Conservation (phyloP, 2,797 vertebrate species). For the Gila robusta region DNA sequence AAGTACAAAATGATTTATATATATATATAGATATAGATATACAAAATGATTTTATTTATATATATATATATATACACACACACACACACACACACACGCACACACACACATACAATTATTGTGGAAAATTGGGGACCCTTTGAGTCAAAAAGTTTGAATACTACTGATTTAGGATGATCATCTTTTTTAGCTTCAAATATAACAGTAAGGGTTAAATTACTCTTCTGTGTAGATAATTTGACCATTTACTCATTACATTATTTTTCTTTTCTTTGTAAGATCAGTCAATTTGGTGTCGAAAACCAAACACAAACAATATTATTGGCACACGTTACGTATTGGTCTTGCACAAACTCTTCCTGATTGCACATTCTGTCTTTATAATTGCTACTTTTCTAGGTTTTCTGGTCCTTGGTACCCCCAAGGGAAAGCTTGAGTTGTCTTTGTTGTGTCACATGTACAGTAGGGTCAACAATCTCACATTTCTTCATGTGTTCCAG, state of each 20-base stretch:
- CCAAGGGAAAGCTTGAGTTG: conserved; percentile 45
- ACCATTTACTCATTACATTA: neutral
- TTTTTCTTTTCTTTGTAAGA: neutral
- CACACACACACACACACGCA: too few species aligned
- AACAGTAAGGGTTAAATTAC: neutral
- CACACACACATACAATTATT: neutral
- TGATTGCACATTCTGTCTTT: conserved; percentile 46
- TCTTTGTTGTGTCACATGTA: conserved; percentile 51
- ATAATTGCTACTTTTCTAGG: conserved; percentile 6
- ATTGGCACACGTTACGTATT: neutral
- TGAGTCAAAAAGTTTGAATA: neutral
- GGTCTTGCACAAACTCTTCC: conserved; percentile 48
- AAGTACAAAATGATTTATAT: too few species aligned
- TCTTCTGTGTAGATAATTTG: neutral
- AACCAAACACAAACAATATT: conserved; percentile 15
- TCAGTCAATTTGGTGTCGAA: neutral
- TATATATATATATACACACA: too few species aligned
- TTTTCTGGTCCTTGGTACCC: conserved; percentile 47
- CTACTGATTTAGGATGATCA: neutral
- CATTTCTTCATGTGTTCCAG: conserved; percentile 76
- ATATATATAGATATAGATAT: too few species aligned
- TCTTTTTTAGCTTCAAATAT: neutral
- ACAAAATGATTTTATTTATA: too few species aligned
- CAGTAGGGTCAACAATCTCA: conserved; percentile 42
- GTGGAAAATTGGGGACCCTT: neutral